Base-by-base conservation (phyloP, 1,140 invertebrate genomes). In the Apis cerana region DNA sequence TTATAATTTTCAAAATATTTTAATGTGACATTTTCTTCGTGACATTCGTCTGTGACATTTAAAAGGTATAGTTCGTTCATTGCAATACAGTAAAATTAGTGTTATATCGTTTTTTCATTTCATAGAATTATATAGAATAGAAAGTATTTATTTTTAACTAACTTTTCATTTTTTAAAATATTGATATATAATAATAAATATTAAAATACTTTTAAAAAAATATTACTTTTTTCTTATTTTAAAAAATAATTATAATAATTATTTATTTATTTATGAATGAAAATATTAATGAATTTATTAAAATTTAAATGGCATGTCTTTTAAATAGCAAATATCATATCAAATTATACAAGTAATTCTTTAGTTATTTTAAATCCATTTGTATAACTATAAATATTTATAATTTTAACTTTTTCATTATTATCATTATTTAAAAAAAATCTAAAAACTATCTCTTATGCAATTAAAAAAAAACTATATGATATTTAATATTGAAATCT, bases 41-140 rank as follows among this genome's bases (percentile, higher is more conserved):
- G 75, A 83, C 48, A 78, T 86, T 83, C 83, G 69, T 79, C 70
- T 74, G 11, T 83, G 81, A 17, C 75, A 87, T 87, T 87, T 87
- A 62, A 43, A 43, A 61, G 13, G 61, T 56, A 15, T 27, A 15
- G 23, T 75, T 82, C 59, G 21, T 59, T 75, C 33, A 11, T 21
- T 1, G 43, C 52, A 7, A 17, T 43, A n/a, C 21, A 23, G 64
- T 17, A 23, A 56, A 27, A 17, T 23, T 10, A 4, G 10, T 61
- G 3, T 52, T 23, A 61, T 33, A 52, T 52, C n/a, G 11, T 17
- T 33, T 15, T 59, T 58, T 27, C n/a, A 54, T 50, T 21, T 43
- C 4, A n/a, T 3, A 33, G 5, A 1, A 23, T 72, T 19, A 13
- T 27, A 19, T 17, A 43, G 33, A 43, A 43, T 43, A 43, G 4